Base-by-base conservation (phyloP, 1,140 invertebrate genomes). In the Lerema accius region DNA sequence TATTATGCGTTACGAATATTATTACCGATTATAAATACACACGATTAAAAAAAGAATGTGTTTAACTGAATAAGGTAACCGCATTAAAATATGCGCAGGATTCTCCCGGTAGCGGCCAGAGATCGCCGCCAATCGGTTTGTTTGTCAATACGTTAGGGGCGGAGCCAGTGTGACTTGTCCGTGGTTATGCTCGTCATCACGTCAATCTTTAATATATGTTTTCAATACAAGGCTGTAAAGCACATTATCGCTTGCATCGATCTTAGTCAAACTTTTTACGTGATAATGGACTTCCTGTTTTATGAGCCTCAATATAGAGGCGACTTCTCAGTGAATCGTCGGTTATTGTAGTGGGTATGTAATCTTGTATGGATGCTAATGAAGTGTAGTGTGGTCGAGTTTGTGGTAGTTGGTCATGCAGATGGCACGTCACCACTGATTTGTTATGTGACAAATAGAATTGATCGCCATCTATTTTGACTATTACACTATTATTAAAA, bases 351-450 rank as follows among this genome's bases (percentile, higher is more conserved):
- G 71, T 82, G 81, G 79, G 71, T 84, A 78, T 82, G 78, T 82
- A 79, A 79, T 87, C 81, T 82, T 84, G 84, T 89, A 66, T 77
- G 82, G 72, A 80, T 82, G 82, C 79, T 89, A 88, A 88, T 88
- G 80, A 86, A 82, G 80, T 76, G 74, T 82, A 83, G 82, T 82
- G 78, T 70, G 82, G 74, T 72, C 75, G 87, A 90, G 87, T 90
- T 87, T 84, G 85, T 79, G 80, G 80, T 86, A 84, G 85, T 85
- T 82, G 78, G 71, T 87, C 87, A 83, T 79, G 74, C 84, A 78
- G 85, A 79, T 77, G 85, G 80, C 82, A 86, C 85, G 87, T 83
- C 75, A 81, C 65, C 74, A 77, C 78, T 78, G 74, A 86, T 84
- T 85, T 81, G 79, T 78, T 78, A 77, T 82, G 78, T 80, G 76